Evolutionary conservation across 2,888 invertebrate genomes (phyloP), one percentile per base, ranked within the genome.

Genomic region (Folsomia candida): DNA sequence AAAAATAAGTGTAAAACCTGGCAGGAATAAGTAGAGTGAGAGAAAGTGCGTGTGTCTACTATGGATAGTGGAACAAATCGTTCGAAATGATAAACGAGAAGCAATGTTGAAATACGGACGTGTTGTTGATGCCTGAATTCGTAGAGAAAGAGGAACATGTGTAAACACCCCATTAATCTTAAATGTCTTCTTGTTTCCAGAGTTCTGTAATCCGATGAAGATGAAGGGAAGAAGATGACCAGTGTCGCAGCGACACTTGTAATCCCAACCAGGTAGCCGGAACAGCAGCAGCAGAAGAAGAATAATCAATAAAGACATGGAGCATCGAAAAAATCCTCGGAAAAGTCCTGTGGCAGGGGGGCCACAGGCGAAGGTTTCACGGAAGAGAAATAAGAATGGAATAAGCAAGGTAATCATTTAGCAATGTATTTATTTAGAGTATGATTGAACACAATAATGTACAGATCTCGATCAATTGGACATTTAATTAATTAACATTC

Each of bases 321-420:
- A 75, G 64, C 9, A 18, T 47, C 51, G 76, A n/a, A 77, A 76
- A 51, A 76, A 75, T 67, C 74, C 76, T 9, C 72, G 80, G 22
- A 80, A 80, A 62, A 76, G 77, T 66, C 78, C 79, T 63, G 77
- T 74, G 57, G 80, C 73, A 67, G 74, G 72, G 26, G 78, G 78
- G 37, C 72, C 73, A 20, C 73, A 73, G 37, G 77, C 78, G 24
- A 79, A 79, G 69, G 77, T 75, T 20, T 70, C 77, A 14, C 72
- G 78, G 47, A 71, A 78, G 26, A 78, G 76, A 62, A 79, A 77
- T 66, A 80, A 80, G 59, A 80, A 80, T 74, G 80, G 80, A 60
- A 72, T 80, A 54, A 80, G 67, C n/a, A 77, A 78, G 58, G 74
- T 78, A 29, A n/a, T n/a, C n/a, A n/a, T n/a, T n/a, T n/a, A n/a